Percentiles rank a stretch among this genome's conserved stretches.
These are phyloP conservation scores for Cololabis saira DNA, from an alignment of 2,113 vertebrate genomes.

Conservation along the genomic window DNA sequence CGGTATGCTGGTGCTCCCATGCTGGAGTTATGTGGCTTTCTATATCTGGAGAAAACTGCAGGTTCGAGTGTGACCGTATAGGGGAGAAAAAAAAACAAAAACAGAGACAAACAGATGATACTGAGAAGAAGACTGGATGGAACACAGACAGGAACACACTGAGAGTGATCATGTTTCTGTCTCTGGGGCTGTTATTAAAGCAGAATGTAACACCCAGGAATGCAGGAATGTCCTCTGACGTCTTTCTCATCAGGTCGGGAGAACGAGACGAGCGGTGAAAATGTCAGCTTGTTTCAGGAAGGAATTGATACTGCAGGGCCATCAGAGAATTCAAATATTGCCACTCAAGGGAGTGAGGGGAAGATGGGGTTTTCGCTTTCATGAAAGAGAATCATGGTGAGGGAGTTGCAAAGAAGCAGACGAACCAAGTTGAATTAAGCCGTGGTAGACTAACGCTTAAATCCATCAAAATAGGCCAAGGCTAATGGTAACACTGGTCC, in stretches of 20 bases:
- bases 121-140: conserved; percentile 8
- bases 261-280: conserved; percentile 29
- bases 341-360: conserved; percentile 17
- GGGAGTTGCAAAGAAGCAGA: conserved; percentile 17
- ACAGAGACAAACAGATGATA: conserved; percentile 10
- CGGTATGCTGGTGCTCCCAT: not conserved
- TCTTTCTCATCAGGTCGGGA: conserved; percentile 61
- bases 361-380: conserved; percentile 25
- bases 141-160: conserved; percentile 36
- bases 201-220: conserved; percentile 64
- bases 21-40: not conserved
- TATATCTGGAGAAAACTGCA: not conserved
- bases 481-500: conserved; percentile 60
- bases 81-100: conserved; percentile 11
- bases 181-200: conserved; percentile 79
- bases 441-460: conserved; percentile 26
- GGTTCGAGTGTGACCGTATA: not conserved
- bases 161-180: conserved; percentile 52
- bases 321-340: conserved; percentile 63
- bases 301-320: conserved; percentile 51
- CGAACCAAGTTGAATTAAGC: conserved; percentile 13
- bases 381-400: conserved; percentile 16
- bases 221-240: conserved; percentile 80
- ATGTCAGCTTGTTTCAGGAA: conserved; percentile 52
- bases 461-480: conserved; percentile 30